Evolutionary conservation across 1,140 invertebrate genomes (phyloP).

Genomic region (Platyura marginata): DNA sequence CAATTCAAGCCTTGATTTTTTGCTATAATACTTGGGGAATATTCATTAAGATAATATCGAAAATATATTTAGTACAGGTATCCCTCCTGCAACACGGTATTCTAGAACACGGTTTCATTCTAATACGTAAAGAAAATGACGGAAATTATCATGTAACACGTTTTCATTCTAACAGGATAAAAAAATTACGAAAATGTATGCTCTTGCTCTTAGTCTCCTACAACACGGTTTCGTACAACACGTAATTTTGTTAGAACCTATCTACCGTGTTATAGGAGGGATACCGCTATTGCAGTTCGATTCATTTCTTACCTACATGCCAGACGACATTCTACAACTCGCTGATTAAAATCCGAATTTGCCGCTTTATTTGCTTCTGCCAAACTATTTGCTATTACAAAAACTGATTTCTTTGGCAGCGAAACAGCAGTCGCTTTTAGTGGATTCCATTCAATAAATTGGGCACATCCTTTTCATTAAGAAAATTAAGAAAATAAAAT

Average conservation of each 20-base stretch:
- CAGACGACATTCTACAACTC: constrained; percentile 87
- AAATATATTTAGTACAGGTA: neutral
- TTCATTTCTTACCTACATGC: constrained; percentile 54
- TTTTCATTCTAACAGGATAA: too few relatives aligned
- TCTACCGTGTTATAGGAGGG: neutral
- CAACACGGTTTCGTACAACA: too few relatives aligned
- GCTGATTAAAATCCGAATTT: constrained; percentile 71
- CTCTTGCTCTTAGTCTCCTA: too few relatives aligned
- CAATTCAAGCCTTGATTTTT: constrained; percentile 26
- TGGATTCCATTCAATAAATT: constrained; percentile 89
- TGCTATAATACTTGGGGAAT: constrained; percentile 1
- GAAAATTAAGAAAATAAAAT: too few relatives aligned
- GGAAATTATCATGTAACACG: too few relatives aligned
- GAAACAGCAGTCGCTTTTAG: constrained; percentile 55
- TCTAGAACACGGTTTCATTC: too few relatives aligned
- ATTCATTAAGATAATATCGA: too few relatives aligned
- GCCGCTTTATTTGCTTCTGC: constrained; percentile 87
- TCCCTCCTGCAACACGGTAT: too few relatives aligned
- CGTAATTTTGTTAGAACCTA: too few relatives aligned
- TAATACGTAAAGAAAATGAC: too few relatives aligned
- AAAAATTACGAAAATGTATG: too few relatives aligned
- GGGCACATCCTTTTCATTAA: constrained; percentile 44
- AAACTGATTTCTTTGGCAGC: constrained; percentile 63
- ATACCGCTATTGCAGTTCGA: constrained; percentile 26
- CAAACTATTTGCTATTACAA: constrained; percentile 87